Base-by-base conservation (phyloP, 1,140 invertebrate genomes). In the Hypothenemus hampei region DNA sequence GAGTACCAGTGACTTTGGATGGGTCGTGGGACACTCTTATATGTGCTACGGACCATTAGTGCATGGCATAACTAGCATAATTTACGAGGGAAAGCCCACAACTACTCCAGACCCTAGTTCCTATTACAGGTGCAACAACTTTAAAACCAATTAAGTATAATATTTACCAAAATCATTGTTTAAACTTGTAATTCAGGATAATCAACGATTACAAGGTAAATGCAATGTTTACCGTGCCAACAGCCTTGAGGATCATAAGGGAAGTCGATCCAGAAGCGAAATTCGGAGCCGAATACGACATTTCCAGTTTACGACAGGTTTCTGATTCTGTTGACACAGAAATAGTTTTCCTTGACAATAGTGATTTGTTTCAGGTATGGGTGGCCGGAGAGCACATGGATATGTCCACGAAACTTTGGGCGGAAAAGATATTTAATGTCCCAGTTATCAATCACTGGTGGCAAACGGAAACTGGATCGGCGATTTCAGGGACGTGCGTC, bases 81-180 rank as follows among this genome's bases (percentile, higher is more conserved):
- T 97, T 73, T 97, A 93, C 72, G 93, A 97, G 74, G 93, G 93
- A 1, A 97, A 96, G 67, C 93, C 93, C 0, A 91, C 95, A 61
- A 82, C 91, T 46, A 96, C 93, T 1, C 93, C 93, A 0, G 87
- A 96, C 75, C 83, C 91, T 3, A 85, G 87, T 20, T 87, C 92
- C 66, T 96, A 92, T 73, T 93, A 91, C 68, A 81, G 87, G 86
- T 87, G 50, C 13, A 39, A 15, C 8, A 18, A 39, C 3, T 11
- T 37, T 6, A 16, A 29, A n/a, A 13, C 16, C 13, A 37, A 2
- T 18, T 37, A 8, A 18, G 16, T 13, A 11, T 37, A 37, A 37
- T 2, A n/a, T 29, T 6, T 29, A 29, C 6, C 6, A 29, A 29
- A 5, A 11, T 13, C 36, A 16, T 6, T 22, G 22, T 22, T 10